Evolutionary conservation across 2,888 invertebrate genomes (phyloP), one percentile per base, ranked within the genome.

Genomic region (Carpatolechia fugitivella): DNA sequence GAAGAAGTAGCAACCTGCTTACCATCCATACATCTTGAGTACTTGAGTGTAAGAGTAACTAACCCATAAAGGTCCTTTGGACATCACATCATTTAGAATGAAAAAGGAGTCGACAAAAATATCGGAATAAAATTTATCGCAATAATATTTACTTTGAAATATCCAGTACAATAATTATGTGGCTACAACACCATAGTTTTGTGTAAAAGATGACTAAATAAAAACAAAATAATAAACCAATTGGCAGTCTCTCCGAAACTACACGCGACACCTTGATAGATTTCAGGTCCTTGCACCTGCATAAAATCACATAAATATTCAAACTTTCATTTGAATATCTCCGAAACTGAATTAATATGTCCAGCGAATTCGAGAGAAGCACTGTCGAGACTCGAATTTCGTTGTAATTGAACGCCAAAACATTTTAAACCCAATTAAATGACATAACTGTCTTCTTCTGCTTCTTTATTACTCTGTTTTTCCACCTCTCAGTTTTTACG

Each of bases 301-400:
- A 74, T 71, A 69, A 65, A 60, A 62, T 63, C 60, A 60, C 65
- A 75, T 74, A 70, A 76, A 76, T 76, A 72, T 74, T 69, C 57
- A 74, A 68, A 58, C 61, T 66, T 66, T 62, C 48, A 61, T 68
- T 66, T 65, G 58, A 66, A 61, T 57, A 49, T 54, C 52, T 56
- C 55, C 52, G 55, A 56, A 59, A 62, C 29, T 35, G 48, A 13
- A 52, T 48, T 47, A 36, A 13, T 30, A 50, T 30, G 13, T 46
- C 31, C 31, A 52, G 41, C 52, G 8, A 40, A 40, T 50, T 40
- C 31, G 51, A 18, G 20, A 47, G 20, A 20, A 48, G 30, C 30
- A 47, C 14, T 18, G 7, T 16, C 20, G 18, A 36, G 18, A 13
- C 54, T 14, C 38, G 14, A 8, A 14, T 20, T 44, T 44, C 13